Evolutionary conservation across 2,888 invertebrate species (phyloP).

Genomic region (Plebejus melissa): DNA sequence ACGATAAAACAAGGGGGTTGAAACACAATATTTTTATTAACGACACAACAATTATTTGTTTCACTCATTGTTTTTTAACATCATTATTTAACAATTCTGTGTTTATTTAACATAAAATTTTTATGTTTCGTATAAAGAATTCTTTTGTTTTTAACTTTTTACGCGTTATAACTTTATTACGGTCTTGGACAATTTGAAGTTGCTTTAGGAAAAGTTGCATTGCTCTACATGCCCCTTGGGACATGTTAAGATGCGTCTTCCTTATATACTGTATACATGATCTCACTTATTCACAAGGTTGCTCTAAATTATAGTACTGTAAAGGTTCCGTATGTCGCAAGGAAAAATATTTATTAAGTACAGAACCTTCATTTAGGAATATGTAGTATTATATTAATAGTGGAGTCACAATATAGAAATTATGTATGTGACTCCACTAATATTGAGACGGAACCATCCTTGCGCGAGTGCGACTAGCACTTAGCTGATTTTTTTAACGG

Average conservation of each 20-base stretch:
- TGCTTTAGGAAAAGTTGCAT: conserved; percentile 9
- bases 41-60: background rate
- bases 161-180: background rate
- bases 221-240: background rate
- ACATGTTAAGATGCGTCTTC: background rate
- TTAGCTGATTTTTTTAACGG: too few relatives aligned
- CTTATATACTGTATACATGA: background rate
- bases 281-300: background rate
- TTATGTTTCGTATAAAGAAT: conserved; percentile 4
- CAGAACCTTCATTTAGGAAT: too few relatives aligned
- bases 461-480: too few relatives aligned
- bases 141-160: background rate
- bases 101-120: background rate
- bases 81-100: background rate
- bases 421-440: too few relatives aligned
- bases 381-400: too few relatives aligned
- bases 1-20: background rate
- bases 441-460: too few relatives aligned
- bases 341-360: too few relatives aligned
- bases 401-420: too few relatives aligned
- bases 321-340: too few relatives aligned
- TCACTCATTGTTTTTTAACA: background rate
- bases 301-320: too few relatives aligned
- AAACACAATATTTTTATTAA: background rate
- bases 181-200: background rate